Conservation (phyloP, 2,888 invertebrate species). For the Hirtodrosophila trivittata region DNA sequence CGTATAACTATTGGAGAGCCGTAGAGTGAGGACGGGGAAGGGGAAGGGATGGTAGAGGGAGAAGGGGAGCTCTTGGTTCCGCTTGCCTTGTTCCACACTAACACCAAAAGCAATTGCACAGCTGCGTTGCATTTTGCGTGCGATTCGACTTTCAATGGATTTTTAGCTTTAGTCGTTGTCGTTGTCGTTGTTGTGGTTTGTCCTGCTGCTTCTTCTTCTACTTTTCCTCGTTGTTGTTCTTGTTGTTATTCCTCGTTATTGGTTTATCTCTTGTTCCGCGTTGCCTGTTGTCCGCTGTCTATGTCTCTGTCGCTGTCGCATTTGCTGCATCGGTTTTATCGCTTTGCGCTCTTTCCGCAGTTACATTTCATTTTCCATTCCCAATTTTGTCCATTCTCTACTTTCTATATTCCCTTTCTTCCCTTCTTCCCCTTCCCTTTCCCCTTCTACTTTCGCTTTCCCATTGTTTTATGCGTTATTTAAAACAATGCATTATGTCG, state of each 20-base stretch:
- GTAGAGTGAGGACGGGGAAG: background rate
- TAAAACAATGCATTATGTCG: conserved; percentile 49
- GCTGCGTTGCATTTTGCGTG: conserved; percentile 64
- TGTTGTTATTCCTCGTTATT: conserved; percentile 53
- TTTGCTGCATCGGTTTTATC: conserved; percentile 42
- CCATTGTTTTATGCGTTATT: too few species aligned
- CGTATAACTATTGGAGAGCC: too few species aligned
- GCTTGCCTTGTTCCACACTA: conserved; percentile 25
- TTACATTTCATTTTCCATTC: conserved; percentile 53
- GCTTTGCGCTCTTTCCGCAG: conserved; percentile 26
- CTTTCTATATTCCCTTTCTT: background rate
- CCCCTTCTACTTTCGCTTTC: conserved; percentile 17
- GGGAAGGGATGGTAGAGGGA: background rate
- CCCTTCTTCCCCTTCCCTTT: background rate
- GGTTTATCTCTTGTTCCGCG: conserved; percentile 63
- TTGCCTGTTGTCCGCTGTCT: conserved; percentile 18
- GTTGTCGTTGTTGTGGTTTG: conserved; percentile 24
- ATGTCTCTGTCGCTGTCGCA: conserved; percentile 13
- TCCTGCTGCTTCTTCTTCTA: conserved; percentile 14
- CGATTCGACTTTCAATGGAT: conserved; percentile 53
- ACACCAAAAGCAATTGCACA: conserved; percentile 55
- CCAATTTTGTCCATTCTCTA: background rate
- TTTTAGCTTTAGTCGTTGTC: conserved; percentile 30
- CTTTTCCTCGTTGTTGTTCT: conserved; percentile 8
- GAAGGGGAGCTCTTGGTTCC: conserved; percentile 19